Conservation (phyloP, 1,140 invertebrate genomes). For the Eupristina koningsbergeri region DNA sequence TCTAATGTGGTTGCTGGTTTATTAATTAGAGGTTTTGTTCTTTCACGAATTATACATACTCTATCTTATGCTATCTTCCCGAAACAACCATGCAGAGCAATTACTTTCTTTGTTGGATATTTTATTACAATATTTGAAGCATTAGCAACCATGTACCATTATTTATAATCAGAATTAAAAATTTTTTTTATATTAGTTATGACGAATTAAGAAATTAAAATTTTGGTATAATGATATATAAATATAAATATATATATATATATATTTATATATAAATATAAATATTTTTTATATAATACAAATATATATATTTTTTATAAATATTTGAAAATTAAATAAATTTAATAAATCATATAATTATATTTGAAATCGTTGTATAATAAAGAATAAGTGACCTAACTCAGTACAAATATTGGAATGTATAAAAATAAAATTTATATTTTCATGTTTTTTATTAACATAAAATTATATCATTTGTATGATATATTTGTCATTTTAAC, state of each 20-base stretch:
- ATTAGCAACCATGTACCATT: conserved; percentile 65
- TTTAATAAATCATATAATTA: neutral
- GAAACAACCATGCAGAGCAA: conserved; percentile 76
- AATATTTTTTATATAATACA: too few species aligned
- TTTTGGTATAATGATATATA: neutral
- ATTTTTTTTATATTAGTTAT: conserved; percentile 22
- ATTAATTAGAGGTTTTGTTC: conserved; percentile 77
- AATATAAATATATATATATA: too few species aligned
- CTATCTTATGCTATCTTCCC: conserved; percentile 75
- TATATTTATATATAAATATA: too few species aligned
- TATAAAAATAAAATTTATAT: too few species aligned
- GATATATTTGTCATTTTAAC: too few species aligned
- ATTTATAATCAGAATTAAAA: conserved; percentile 46
- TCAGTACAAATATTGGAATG: neutral
- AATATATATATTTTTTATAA: too few species aligned
- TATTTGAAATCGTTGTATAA: neutral
- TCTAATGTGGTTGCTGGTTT: conserved; percentile 71
- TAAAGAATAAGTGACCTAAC: neutral
- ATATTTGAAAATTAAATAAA: conserved; percentile 50
- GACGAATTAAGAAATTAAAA: neutral
- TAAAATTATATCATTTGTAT: too few species aligned
- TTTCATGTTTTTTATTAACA: too few species aligned
- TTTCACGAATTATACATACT: conserved; percentile 77
- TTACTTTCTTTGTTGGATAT: conserved; percentile 74
- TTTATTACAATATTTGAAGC: conserved; percentile 75